Evolutionary conservation across 1,140 invertebrate species (phyloP).

Genomic region (Reticulitermes speratus): DNA sequence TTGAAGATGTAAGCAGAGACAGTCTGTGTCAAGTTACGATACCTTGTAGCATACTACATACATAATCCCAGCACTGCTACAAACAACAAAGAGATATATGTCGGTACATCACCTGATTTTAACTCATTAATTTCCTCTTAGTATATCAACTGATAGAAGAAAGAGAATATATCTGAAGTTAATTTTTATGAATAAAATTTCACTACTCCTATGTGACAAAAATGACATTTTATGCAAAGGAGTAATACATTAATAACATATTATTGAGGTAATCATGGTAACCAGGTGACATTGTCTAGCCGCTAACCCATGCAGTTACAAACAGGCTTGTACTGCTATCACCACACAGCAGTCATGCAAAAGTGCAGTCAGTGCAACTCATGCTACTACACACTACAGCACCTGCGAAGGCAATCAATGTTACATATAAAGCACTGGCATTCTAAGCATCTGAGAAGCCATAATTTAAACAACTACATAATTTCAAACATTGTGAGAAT

Average conservation of each 20-base stretch:
- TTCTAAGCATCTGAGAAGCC: no score
- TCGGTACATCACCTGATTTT: not conserved
- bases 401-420: no score
- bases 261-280: not conserved
- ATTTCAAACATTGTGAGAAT: no score
- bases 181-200: not conserved
- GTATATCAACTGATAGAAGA: not conserved
- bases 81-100: not conserved
- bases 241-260: not conserved
- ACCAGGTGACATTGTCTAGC: not conserved
- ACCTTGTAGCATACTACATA: not conserved
- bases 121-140: no score
- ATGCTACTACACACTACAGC: no score
- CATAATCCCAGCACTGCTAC: slow-evolving; percentile 1
- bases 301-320: not conserved
- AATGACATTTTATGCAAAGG: not conserved
- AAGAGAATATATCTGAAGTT: not conserved
- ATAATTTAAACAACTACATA: no score
- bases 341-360: not conserved
- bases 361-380: not conserved
- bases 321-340: not conserved
- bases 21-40: not conserved
- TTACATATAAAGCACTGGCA: no score
- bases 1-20: not conserved
- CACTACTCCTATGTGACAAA: not conserved